These are phyloP conservation scores for Samia ricini DNA, from an alignment of 1,140 invertebrate species.

Conservation along the genomic window DNA sequence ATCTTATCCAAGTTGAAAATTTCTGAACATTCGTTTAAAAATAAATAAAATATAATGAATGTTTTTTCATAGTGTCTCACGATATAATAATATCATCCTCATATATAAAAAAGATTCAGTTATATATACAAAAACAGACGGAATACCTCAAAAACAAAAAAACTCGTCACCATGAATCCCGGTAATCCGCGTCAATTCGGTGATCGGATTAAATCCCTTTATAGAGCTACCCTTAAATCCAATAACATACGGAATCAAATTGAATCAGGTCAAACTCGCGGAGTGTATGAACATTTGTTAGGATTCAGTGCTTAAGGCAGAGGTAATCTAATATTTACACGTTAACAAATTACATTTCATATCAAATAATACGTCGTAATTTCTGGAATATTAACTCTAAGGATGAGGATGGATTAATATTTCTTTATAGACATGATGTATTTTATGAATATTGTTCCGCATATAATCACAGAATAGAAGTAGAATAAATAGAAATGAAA, in stretches of 20 bases:
- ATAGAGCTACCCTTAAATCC: slow-evolving; percentile 17
- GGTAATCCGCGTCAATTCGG: slow-evolving; percentile 12
- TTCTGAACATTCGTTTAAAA: too few species aligned
- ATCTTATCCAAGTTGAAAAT: too few species aligned
- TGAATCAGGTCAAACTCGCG: slow-evolving; percentile 14
- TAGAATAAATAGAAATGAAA: too few species aligned
- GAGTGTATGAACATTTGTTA: slow-evolving; percentile 19
- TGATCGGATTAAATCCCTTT: slow-evolving; percentile 16
- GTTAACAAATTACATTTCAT: background rate
- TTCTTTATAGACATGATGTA: too few species aligned
- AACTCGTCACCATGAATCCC: background rate
- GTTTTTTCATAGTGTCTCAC: too few species aligned
- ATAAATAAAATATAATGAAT: too few species aligned
- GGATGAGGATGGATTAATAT: too few species aligned
- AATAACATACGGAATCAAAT: slow-evolving; percentile 21
- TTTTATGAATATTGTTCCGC: too few species aligned
- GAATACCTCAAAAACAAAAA: background rate
- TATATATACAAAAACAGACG: too few species aligned
- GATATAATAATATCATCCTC: background rate
- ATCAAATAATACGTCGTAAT: background rate
- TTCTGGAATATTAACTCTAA: too few species aligned
- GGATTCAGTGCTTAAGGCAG: slow-evolving; percentile 9
- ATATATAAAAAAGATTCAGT: background rate
- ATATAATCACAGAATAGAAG: too few species aligned
- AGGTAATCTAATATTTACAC: slow-evolving; percentile 3